These are phyloP conservation scores for Lasioglossum figueresi DNA, from an alignment of 2,888 invertebrate genomes.

Conservation along the genomic window DNA sequence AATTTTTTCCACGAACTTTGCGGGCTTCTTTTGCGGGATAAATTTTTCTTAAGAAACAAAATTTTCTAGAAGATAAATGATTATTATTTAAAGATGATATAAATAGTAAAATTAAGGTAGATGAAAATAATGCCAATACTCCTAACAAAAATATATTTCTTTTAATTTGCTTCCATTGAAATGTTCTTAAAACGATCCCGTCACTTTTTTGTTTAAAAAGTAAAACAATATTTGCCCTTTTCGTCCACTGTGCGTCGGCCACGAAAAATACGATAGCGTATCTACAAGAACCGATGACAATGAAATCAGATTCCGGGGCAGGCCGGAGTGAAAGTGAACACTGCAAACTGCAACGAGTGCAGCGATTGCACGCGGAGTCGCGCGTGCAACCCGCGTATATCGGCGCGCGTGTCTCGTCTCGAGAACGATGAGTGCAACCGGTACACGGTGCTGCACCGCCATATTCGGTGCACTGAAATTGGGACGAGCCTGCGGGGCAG, in stretches of 20 bases:
- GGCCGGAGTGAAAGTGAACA: conserved; percentile 72
- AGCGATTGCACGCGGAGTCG: conserved; percentile 54
- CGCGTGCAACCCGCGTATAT: conserved; percentile 45
- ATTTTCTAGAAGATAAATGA: too few relatives aligned
- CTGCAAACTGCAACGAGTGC: conserved; percentile 41
- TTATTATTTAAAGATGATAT: too few relatives aligned
- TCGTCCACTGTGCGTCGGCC: background rate
- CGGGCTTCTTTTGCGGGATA: too few relatives aligned
- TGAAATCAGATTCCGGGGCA: conserved; percentile 53
- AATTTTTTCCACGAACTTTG: too few relatives aligned
- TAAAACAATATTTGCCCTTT: too few relatives aligned
- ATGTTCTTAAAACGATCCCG: too few relatives aligned
- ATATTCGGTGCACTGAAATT: conserved; percentile 66
- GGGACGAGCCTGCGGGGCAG: conserved; percentile 44
- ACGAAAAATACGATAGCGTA: conserved; percentile 14
- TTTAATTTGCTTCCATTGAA: too few relatives aligned
- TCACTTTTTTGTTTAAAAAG: too few relatives aligned
- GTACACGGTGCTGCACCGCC: conserved; percentile 35
- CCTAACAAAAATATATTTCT: too few relatives aligned
- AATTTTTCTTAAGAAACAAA: too few relatives aligned
- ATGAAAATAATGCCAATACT: too few relatives aligned
- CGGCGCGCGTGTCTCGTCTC: background rate
- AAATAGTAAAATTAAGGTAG: too few relatives aligned
- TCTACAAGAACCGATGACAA: conserved; percentile 46
- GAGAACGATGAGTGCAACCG: background rate